These are phyloP conservation scores for Nomada lathburiana DNA, from an alignment of 2,888 invertebrate genomes.

Conservation along the genomic window DNA sequence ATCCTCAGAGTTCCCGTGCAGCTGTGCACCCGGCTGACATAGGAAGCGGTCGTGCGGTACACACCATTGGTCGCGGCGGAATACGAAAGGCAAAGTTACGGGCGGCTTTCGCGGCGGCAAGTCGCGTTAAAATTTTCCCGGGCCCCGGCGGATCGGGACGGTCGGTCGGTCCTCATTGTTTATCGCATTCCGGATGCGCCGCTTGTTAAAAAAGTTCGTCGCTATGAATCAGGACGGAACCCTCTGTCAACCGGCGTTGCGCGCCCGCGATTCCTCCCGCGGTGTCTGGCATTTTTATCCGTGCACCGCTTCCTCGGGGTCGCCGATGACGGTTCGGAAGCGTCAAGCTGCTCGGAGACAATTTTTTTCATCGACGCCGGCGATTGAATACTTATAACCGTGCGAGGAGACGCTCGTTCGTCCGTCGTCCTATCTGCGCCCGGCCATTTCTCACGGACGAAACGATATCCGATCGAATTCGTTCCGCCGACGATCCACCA, in stretches of 20 bases:
- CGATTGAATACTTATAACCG: neutral
- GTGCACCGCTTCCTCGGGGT: neutral
- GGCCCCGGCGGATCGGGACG: constrained; percentile 29
- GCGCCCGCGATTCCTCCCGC: constrained; percentile 8
- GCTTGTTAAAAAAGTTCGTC: constrained; percentile 76
- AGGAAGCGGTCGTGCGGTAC: constrained; percentile 26
- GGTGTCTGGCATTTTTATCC: neutral
- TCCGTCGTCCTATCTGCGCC: constrained; percentile 17
- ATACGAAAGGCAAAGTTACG: constrained; percentile 57
- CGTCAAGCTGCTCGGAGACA: too few relatives aligned
- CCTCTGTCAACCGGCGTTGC: constrained; percentile 57
- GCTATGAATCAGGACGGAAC: constrained; percentile 74
- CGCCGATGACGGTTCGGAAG: neutral
- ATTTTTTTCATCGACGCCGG: neutral
- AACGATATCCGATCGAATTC: constrained; percentile 29
- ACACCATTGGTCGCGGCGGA: constrained; percentile 42
- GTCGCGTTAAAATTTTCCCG: constrained; percentile 60
- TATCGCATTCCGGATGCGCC: constrained; percentile 74
- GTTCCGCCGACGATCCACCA: constrained; percentile 4
- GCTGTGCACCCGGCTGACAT: constrained; percentile 14
- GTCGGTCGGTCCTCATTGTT: constrained; percentile 66
- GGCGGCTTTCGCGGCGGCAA: constrained; percentile 34
- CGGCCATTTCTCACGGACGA: neutral
- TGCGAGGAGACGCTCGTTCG: neutral
- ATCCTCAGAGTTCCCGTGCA: constrained; percentile 42